These are phyloP conservation scores for Psittacula derbiana DNA, from an alignment of 2,797 vertebrate genomes.

Conservation along the genomic window DNA sequence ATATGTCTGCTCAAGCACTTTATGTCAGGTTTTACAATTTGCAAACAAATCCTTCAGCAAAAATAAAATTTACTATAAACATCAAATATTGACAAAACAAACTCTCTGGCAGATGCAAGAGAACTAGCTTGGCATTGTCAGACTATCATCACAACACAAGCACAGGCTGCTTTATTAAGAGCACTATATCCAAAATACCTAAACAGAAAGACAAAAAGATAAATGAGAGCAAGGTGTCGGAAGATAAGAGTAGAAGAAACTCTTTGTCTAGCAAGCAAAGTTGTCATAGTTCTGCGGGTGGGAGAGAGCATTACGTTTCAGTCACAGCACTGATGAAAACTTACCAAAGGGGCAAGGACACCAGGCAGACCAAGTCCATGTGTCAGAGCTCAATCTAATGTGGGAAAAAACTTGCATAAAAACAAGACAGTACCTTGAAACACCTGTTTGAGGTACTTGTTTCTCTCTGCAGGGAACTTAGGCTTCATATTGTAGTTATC, in stretches of 20 bases:
- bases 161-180: constrained; percentile 13
- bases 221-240: background rate
- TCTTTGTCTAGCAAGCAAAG: background rate
- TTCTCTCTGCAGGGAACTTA: background rate
- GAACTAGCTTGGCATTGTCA: background rate
- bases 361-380: background rate
- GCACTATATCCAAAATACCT: background rate
- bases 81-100: constrained; percentile 31
- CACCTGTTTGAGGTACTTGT: background rate
- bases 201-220: constrained; percentile 8
- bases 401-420: background rate
- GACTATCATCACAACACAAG: background rate
- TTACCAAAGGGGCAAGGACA: constrained; percentile 15
- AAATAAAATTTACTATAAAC: background rate
- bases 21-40: background rate
- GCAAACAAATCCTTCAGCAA: constrained; percentile 1
- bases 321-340: background rate
- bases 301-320: background rate
- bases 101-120: background rate
- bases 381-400: background rate
- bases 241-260: background rate
- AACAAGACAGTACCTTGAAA: background rate
- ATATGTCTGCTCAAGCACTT: background rate
- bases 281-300: background rate
- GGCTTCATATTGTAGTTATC: background rate